Percentiles rank a stretch among this genome's conserved stretches.
These are phyloP conservation scores for Gallirallus australis DNA, from an alignment of 2,797 vertebrate species.

Conservation along the genomic window DNA sequence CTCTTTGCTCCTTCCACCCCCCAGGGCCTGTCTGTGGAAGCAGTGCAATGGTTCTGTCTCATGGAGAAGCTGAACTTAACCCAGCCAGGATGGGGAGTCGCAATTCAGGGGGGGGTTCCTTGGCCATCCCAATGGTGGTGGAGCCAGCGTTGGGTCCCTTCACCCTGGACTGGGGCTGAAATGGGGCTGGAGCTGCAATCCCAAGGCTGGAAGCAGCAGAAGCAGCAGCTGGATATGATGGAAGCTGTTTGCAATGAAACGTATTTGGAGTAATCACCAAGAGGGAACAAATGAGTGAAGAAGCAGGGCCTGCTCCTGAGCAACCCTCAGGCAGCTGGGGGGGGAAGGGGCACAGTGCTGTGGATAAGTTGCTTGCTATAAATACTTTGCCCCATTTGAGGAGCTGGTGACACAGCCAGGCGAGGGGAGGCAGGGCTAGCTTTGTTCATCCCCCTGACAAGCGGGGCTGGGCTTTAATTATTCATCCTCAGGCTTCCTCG, in stretches of 20 bases:
- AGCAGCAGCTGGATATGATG: fast-evolving
- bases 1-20: not conserved
- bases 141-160: fast-evolving
- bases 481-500: constrained; percentile 49
- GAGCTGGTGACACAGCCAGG: not conserved
- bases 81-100: not conserved
- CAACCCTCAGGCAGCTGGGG: constrained; percentile 30
- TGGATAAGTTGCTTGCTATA: constrained; percentile 48
- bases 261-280: constrained; percentile 16
- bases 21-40: fast-evolving
- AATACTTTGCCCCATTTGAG: constrained; percentile 35
- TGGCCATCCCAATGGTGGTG: not conserved
- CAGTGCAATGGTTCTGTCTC: not conserved
- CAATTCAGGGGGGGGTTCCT: not conserved
- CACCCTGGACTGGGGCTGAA: fast-evolving
- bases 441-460: constrained; percentile 70
- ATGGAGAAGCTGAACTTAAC: fast-evolving
- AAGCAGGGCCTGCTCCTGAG: constrained; percentile 41
- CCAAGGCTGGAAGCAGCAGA: not conserved
- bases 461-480: constrained; percentile 69
- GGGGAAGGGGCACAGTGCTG: constrained; percentile 19
- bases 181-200: not conserved
- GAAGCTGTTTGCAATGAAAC: constrained; percentile 45
- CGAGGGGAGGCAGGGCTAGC: constrained; percentile 7
- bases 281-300: constrained; percentile 33